Evolutionary conservation across 2,797 vertebrate species (phyloP).

Genomic region (Hoplostethus atlanticus): DNA sequence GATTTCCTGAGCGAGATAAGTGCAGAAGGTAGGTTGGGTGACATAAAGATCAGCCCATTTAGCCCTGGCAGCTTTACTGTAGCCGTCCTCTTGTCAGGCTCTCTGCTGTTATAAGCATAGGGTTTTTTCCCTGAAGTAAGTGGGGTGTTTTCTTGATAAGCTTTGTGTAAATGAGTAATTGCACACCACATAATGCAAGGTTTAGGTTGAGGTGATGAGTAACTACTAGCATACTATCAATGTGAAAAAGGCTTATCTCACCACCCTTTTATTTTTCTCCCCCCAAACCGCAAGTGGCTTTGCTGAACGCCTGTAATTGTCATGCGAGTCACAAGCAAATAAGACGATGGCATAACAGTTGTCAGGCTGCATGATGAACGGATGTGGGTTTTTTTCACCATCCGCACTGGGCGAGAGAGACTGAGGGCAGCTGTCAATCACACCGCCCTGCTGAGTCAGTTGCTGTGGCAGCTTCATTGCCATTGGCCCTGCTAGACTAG

Average conservation of each 20-base stretch:
- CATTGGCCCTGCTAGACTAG: conserved; percentile 40
- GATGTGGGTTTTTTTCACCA: conserved; percentile 62
- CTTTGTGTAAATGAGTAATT: conserved; percentile 32
- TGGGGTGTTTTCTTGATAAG: conserved; percentile 17
- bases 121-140: conserved; percentile 13
- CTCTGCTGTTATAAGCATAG: conserved; percentile 26
- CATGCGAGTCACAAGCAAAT: conserved; percentile 33
- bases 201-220: conserved; percentile 51
- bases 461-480: conserved; percentile 63
- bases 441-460: conserved; percentile 77
- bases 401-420: conserved; percentile 54
- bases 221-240: conserved; percentile 30
- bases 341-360: conserved; percentile 20
- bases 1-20: not conserved
- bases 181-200: conserved; percentile 26
- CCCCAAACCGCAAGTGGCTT: conserved; percentile 31
- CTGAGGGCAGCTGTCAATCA: conserved; percentile 70
- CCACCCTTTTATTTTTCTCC: not conserved
- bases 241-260: conserved; percentile 29
- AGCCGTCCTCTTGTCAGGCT: not conserved
- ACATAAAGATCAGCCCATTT: not conserved
- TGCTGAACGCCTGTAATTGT: conserved; percentile 21
- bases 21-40: not conserved
- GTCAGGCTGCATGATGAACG: conserved; percentile 42
- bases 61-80: not conserved